These are phyloP conservation scores for Sphecodes monilicornis DNA, from an alignment of 2,888 invertebrate genomes.

Conservation along the genomic window DNA sequence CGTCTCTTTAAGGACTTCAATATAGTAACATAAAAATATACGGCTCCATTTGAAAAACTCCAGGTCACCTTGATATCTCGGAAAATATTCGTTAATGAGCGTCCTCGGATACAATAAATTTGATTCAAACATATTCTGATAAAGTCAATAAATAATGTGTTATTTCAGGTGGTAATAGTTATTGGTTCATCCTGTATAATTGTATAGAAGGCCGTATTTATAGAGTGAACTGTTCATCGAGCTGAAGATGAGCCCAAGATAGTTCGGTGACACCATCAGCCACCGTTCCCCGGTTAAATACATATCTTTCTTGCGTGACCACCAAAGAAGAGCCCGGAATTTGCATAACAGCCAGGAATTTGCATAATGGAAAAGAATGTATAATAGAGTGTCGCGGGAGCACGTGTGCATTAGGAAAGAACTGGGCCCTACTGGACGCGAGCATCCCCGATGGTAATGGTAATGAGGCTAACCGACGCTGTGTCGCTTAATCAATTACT, in stretches of 20 bases:
- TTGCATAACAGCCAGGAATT: constrained; percentile 70
- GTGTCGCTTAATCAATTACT: constrained; percentile 53
- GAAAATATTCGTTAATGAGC: no score
- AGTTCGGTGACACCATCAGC: constrained; percentile 46
- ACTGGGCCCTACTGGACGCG: constrained; percentile 40
- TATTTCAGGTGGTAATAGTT: no score
- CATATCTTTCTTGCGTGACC: constrained; percentile 60
- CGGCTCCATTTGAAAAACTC: no score
- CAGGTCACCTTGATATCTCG: no score
- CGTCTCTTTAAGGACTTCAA: no score
- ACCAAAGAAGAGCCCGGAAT: constrained; percentile 57
- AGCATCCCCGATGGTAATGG: constrained; percentile 43
- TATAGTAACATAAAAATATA: no score
- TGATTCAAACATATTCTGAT: no score
- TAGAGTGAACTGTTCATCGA: background rate
- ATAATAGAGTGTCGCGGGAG: constrained; percentile 60
- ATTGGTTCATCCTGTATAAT: no score
- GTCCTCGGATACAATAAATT: no score
- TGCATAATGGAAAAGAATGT: constrained; percentile 73
- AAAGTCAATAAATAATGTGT: no score
- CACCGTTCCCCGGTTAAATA: constrained; percentile 59
- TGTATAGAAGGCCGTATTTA: background rate
- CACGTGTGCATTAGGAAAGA: constrained; percentile 63
- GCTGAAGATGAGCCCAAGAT: background rate
- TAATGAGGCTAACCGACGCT: constrained; percentile 60